These are phyloP conservation scores for Drepanosiphum platanoidis DNA, from an alignment of 2,888 invertebrate species.

Conservation along the genomic window DNA sequence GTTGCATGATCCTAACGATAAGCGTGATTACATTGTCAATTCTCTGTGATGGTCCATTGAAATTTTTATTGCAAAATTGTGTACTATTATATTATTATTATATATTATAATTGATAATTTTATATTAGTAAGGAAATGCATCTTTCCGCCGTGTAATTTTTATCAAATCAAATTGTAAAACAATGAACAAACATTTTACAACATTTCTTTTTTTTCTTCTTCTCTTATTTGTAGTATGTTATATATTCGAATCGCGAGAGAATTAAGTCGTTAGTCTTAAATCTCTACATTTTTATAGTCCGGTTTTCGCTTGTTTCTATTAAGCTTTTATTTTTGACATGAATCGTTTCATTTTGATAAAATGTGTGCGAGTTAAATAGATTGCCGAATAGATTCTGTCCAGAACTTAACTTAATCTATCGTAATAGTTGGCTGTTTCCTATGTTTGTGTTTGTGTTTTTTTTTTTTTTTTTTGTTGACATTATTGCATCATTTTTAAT, in stretches of 20 bases:
- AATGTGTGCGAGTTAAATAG: not conserved
- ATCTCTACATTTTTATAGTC: not conserved
- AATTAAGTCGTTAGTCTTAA: not conserved
- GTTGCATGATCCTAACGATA: not conserved
- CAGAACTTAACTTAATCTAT: too few species aligned
- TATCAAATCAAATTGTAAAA: conserved; percentile 8
- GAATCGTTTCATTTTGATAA: not conserved
- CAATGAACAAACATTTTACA: not conserved
- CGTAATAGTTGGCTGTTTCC: not conserved
- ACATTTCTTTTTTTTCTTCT: not conserved
- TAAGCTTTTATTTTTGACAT: not conserved
- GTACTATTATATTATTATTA: not conserved
- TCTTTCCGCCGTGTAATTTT: not conserved
- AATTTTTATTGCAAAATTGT: not conserved
- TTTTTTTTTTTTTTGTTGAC: not conserved
- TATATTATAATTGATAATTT: not conserved
- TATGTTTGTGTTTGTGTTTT: too few species aligned
- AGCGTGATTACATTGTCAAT: conserved; percentile 14
- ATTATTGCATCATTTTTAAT: not conserved
- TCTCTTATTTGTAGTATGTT: not conserved
- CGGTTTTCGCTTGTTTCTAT: conserved; percentile 18
- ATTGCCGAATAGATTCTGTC: not conserved
- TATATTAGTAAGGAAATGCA: not conserved
- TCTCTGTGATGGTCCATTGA: not conserved
- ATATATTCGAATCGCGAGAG: not conserved